A percentile compares a stretch with the other conserved stretches of the same genome.
These are phyloP conservation scores for Lottia gigantea DNA, from an alignment of 2,888 invertebrate species.

Conservation along the genomic window DNA sequence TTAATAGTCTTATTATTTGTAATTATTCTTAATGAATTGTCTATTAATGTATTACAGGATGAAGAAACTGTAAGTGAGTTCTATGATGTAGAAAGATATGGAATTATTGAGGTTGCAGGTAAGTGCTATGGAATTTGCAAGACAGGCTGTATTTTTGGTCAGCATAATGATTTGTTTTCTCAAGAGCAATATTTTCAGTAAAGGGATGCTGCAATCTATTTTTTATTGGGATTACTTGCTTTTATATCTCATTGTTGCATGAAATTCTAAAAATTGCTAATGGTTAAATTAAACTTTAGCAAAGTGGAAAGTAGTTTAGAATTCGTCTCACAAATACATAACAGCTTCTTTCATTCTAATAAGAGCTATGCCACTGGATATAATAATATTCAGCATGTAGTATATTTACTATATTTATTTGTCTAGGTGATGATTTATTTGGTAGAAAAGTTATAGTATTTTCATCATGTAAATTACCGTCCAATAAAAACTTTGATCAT, in stretches of 20 bases:
- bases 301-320: too few species aligned
- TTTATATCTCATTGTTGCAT: too few species aligned
- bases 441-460: conserved; percentile 96
- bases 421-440: conserved; percentile 77
- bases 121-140: conserved; percentile 13
- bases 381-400: neutral
- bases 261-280: too few species aligned
- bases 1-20: neutral
- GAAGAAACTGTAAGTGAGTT: conserved; percentile 70
- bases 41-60: conserved; percentile 38
- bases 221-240: too few species aligned
- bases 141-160: too few species aligned
- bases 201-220: too few species aligned
- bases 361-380: neutral
- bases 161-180: too few species aligned
- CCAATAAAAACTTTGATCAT: conserved; percentile 82
- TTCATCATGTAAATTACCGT: conserved; percentile 90
- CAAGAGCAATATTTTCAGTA: too few species aligned
- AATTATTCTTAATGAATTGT: neutral
- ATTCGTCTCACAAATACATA: neutral
- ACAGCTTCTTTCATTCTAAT: neutral
- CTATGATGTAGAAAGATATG: conserved; percentile 79
- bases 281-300: too few species aligned
- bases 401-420: neutral
- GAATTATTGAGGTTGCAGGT: conserved; percentile 85